Conservation (phyloP, 2,797 vertebrate species). For the Bufotes viridis region DNA sequence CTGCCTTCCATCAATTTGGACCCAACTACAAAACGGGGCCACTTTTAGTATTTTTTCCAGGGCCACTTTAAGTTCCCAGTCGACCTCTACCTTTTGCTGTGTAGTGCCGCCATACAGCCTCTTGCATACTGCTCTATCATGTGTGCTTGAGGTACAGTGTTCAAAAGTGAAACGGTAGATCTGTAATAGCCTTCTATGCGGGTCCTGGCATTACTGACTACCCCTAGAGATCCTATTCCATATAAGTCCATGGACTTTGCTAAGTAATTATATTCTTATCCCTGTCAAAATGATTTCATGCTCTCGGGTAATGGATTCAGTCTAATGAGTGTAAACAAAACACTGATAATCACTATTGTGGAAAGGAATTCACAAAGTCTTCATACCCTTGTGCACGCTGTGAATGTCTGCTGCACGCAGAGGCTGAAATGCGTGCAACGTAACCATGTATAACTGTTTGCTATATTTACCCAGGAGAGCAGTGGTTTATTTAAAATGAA, state of each 20-base stretch:
- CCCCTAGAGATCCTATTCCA: not conserved
- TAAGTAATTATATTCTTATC: conserved; percentile 21
- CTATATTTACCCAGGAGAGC: not conserved
- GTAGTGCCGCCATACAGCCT: not conserved
- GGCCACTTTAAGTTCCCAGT: no score
- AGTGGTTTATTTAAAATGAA: not conserved
- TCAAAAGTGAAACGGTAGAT: not conserved
- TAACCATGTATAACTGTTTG: conserved; percentile 8
- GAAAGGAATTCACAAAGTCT: conserved; percentile 21
- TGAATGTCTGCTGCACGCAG: not conserved
- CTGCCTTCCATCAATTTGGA: no score
- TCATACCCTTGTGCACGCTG: not conserved
- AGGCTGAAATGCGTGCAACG: not conserved
- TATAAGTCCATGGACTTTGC: not conserved
- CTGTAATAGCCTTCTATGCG: not conserved
- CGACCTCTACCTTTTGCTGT: not conserved
- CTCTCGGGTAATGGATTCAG: conserved; percentile 6
- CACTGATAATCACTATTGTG: conserved; percentile 28
- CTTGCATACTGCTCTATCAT: not conserved
- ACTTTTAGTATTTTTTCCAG: no score
- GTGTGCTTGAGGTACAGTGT: not conserved
- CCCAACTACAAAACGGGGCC: no score
- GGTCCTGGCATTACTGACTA: not conserved
- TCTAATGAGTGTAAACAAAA: conserved; percentile 30
- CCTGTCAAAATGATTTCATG: conserved; percentile 2